A percentile compares a stretch with the other conserved stretches of the same genome.
phyloP scores from a whole-genome alignment of 2,888 invertebrate genomes.

The Phytoseiulus persimilis region DNA sequence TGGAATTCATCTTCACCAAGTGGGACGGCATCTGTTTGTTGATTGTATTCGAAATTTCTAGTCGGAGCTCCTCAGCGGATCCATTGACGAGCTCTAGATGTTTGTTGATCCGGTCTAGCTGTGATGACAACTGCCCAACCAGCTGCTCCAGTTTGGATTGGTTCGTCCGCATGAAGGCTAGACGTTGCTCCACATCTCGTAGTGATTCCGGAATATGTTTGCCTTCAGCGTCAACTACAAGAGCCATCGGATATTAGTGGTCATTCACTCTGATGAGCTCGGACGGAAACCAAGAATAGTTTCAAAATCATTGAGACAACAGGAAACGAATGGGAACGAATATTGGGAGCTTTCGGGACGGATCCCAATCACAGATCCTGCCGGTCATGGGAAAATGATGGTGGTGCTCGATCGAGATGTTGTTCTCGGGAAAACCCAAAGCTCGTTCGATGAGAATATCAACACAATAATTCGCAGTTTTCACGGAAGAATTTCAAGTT shows the following conservation, averaged over 20 bases:
- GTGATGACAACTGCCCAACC: background rate
- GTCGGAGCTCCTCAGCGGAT: conserved; percentile 20
- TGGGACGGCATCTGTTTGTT: conserved; percentile 20
- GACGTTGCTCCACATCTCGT: background rate
- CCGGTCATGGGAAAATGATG: too few species aligned
- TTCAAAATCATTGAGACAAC: too few species aligned
- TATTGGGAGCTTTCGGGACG: too few species aligned
- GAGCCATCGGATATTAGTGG: background rate
- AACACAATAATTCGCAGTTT: too few species aligned
- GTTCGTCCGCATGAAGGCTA: background rate
- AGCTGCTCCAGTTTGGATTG: background rate
- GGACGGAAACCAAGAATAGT: too few species aligned
- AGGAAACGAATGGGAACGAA: too few species aligned
- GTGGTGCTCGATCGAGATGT: too few species aligned
- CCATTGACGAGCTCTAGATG: conserved; percentile 15
- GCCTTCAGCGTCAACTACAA: conserved; percentile 18
- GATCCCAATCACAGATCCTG: too few species aligned
- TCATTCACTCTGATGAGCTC: background rate
- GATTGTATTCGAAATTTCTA: background rate
- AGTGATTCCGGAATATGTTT: background rate
- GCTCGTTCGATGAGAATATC: too few species aligned
- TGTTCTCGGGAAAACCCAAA: too few species aligned
- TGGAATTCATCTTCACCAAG: background rate
- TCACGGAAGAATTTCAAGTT: too few species aligned
- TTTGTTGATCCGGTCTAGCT: background rate